Percentiles rank a stretch among this genome's conserved stretches.
These are phyloP conservation scores for Hippoglossus stenolepis DNA, from an alignment of 2,113 vertebrate genomes.

Conservation along the genomic window DNA sequence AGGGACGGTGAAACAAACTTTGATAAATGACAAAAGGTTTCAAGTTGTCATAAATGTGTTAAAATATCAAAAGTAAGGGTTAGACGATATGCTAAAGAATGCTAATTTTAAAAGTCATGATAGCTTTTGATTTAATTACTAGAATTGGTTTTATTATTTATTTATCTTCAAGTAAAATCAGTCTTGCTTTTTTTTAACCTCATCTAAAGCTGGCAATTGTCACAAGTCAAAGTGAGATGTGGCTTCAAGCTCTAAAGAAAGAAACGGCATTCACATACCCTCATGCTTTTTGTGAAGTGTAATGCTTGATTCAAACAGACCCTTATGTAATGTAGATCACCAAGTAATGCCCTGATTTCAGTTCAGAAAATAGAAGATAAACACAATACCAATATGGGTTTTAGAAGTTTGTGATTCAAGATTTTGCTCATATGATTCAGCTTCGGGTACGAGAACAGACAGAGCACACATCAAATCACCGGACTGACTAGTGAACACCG, in stretches of 20 bases:
- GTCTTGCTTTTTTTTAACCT: not conserved
- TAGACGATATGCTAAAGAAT: too few relatives aligned
- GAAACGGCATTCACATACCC: too few relatives aligned
- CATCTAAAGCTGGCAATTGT: not conserved
- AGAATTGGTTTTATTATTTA: too few relatives aligned
- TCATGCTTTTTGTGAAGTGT: too few relatives aligned
- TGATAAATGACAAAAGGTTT: not conserved
- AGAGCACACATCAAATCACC: constrained; percentile 37
- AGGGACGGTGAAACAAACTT: not conserved
- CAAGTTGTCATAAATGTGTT: not conserved
- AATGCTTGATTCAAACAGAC: too few relatives aligned
- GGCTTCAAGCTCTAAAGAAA: not conserved
- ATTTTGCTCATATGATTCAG: not conserved
- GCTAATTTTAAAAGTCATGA: too few relatives aligned
- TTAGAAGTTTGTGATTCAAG: not conserved
- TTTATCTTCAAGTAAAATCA: too few relatives aligned
- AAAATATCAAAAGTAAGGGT: too few relatives aligned
- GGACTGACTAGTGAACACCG: constrained; percentile 32
- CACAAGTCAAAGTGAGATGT: not conserved
- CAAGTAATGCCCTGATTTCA: not conserved
- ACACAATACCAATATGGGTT: not conserved
- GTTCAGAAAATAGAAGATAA: not conserved
- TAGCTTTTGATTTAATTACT: too few relatives aligned
- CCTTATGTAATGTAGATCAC: too few relatives aligned
- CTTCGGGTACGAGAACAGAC: not conserved